phyloP scores from a whole-genome alignment of 2,888 invertebrate species.

The Sinhomidia bicolor region DNA sequence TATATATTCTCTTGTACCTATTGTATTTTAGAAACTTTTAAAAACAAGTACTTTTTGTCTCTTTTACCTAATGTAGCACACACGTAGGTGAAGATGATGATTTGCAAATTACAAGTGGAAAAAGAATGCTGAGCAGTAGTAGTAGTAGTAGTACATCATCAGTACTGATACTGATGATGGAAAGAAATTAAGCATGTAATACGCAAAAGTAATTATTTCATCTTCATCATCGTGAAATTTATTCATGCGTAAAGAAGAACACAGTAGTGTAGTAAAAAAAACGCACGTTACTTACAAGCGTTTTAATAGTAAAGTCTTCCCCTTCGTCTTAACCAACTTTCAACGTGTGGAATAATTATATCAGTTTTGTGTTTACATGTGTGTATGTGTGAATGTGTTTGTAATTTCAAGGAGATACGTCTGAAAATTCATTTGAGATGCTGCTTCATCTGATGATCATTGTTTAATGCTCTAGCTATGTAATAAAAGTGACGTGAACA shows the following conservation, averaged over 20 bases:
- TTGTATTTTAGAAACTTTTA: no score
- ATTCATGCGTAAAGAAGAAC: slow-evolving; percentile 30
- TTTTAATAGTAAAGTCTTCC: background rate
- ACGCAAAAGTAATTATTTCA: slow-evolving; percentile 23
- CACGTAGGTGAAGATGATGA: slow-evolving; percentile 3
- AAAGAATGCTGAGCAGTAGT: background rate
- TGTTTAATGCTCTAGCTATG: background rate
- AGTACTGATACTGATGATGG: background rate
- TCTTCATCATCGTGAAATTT: slow-evolving; percentile 8
- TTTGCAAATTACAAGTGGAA: background rate
- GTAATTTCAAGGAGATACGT: background rate
- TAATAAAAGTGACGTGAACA: background rate
- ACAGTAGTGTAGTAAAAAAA: background rate
- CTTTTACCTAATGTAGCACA: background rate
- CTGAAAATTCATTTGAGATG: background rate
- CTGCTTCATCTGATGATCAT: background rate
- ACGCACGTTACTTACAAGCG: background rate
- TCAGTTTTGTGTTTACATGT: background rate
- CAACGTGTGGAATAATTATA: background rate
- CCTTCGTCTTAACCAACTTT: background rate
- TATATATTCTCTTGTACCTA: no score
- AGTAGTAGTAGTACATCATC: background rate
- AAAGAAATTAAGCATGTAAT: background rate
- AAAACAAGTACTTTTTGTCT: no score
- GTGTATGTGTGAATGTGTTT: no score